A percentile compares a stretch with the other conserved stretches of the same genome.
These are phyloP conservation scores for Zoroaster sp. DNA, from an alignment of 53 echinoderm and acorn worm species.

Conservation along the genomic window DNA sequence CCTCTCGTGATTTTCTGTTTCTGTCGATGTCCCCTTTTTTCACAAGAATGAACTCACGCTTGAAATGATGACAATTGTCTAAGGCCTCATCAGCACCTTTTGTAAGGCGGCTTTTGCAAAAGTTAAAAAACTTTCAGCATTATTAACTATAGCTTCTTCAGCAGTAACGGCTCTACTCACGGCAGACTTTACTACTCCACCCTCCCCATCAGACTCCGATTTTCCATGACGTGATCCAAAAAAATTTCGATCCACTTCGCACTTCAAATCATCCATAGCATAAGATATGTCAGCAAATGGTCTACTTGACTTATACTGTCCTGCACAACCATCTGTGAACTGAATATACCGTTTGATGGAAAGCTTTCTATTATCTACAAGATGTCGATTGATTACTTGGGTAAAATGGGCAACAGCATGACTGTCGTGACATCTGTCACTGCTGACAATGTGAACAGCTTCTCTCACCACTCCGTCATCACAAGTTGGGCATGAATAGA, in stretches of 20 bases:
- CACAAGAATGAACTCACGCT: slow-evolving; percentile 10
- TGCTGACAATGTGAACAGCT: slow-evolving; percentile 9
- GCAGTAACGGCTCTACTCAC: slow-evolving; percentile 3
- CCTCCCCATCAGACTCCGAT: slow-evolving; percentile 36
- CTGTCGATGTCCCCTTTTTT: slow-evolving; percentile 11
- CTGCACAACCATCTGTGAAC: slow-evolving; percentile 43
- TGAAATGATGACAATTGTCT: slow-evolving; percentile 12
- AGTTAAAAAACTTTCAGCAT: slow-evolving; percentile 18
- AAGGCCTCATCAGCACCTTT: background rate
- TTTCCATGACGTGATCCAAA: slow-evolving; percentile 51
- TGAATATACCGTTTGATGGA: background rate
- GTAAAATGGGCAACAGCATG: slow-evolving; percentile 1
- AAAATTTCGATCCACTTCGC: slow-evolving; percentile 23
- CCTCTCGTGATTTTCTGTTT: slow-evolving; percentile 2
- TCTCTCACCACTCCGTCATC: background rate
- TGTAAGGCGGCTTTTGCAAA: background rate
- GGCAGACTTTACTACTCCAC: slow-evolving; percentile 24
- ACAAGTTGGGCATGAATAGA: slow-evolving; percentile 16
- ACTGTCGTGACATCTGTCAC: slow-evolving; percentile 1
- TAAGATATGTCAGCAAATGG: slow-evolving; percentile 21
- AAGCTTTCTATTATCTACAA: slow-evolving; percentile 1
- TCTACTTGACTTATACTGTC: slow-evolving; percentile 10
- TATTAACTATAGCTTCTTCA: background rate
- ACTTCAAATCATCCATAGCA: slow-evolving; percentile 20
- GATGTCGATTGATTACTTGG: background rate